Percentiles rank a stretch among this genome's conserved stretches.
phyloP scores from a whole-genome alignment of 37 sponge, comb jelly and placozoan genomes.

The Oopsacas minuta region DNA sequence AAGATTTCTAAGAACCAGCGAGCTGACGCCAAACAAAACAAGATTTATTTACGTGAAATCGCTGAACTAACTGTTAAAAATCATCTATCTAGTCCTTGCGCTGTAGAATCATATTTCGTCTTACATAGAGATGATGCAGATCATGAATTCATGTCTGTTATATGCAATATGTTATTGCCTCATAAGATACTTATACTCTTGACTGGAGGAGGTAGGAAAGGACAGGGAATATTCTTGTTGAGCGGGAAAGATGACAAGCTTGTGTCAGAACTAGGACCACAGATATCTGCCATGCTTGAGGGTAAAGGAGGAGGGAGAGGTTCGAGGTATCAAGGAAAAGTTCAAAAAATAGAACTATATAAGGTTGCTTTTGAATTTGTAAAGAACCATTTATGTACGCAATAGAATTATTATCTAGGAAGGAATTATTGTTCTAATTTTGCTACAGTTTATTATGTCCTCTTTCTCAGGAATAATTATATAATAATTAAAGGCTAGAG shows the following conservation, averaged over 20 bases:
- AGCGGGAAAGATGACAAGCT: constrained; percentile 44
- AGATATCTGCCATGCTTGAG: constrained; percentile 50
- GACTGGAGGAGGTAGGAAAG: constrained; percentile 59
- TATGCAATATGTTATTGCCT: neutral
- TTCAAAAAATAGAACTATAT: constrained; percentile 31
- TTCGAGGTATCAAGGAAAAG: constrained; percentile 85
- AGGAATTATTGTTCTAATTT: too few relatives aligned
- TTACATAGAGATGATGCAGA: constrained; percentile 74
- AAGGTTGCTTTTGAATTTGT: constrained; percentile 24
- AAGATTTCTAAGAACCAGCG: constrained; percentile 32
- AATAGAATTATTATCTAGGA: neutral
- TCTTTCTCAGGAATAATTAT: too few relatives aligned
- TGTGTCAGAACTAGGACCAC: constrained; percentile 55
- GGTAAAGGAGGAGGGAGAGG: constrained; percentile 94
- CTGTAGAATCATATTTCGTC: constrained; percentile 29
- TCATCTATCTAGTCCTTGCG: constrained; percentile 30
- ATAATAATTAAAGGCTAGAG: too few relatives aligned
- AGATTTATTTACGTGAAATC: constrained; percentile 47
- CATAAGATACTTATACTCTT: constrained; percentile 50
- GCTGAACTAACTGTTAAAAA: constrained; percentile 40
- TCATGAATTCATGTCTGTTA: constrained; percentile 64
- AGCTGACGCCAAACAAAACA: constrained; percentile 14
- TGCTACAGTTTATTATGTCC: too few relatives aligned
- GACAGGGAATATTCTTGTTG: constrained; percentile 69
- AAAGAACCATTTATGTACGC: constrained; percentile 15